Percentiles rank a stretch among this genome's conserved stretches.
These are phyloP conservation scores for Halocynthia roretzi DNA, from an alignment of 23 tunicate genomes.

Conservation along the genomic window DNA sequence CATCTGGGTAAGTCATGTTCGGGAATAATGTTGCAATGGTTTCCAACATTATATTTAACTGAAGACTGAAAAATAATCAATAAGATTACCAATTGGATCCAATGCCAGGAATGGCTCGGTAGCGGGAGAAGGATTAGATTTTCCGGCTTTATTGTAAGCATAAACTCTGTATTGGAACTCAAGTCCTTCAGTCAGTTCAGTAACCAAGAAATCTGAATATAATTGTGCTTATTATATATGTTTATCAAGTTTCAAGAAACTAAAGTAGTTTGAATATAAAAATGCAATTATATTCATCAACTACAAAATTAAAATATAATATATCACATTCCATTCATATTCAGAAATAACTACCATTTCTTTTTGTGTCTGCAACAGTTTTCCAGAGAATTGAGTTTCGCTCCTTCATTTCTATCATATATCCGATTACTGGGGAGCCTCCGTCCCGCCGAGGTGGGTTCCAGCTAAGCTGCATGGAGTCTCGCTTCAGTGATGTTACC, in stretches of 20 bases:
- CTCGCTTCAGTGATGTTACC: not conserved
- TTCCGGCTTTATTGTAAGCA: conserved; percentile 84
- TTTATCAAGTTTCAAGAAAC: too few species aligned
- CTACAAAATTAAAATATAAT: too few species aligned
- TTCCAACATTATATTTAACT: too few species aligned
- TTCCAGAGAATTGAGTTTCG: conserved; percentile 13
- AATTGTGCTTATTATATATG: too few species aligned
- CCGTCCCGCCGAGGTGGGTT: conserved; percentile 90
- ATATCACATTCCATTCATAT: too few species aligned
- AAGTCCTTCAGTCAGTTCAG: conserved; percentile 69
- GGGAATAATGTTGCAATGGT: too few species aligned
- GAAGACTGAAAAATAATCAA: too few species aligned
- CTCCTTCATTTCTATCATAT: conserved; percentile 60
- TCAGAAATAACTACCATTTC: conserved; percentile 16
- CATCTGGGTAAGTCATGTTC: too few species aligned
- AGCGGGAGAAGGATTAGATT: conserved; percentile 14
- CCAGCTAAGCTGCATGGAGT: conserved; percentile 29
- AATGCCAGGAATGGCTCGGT: conserved; percentile 9
- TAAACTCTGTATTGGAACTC: conserved; percentile 86
- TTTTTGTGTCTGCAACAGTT: conserved; percentile 2
- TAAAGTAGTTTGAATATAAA: too few species aligned
- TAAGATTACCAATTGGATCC: conserved; percentile 9
- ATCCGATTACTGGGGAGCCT: conserved; percentile 75
- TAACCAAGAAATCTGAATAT: conserved; percentile 4
- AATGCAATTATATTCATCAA: too few species aligned